phyloP scores from a whole-genome alignment of 1,140 invertebrate genomes.

The Asbolus verrucosus region DNA sequence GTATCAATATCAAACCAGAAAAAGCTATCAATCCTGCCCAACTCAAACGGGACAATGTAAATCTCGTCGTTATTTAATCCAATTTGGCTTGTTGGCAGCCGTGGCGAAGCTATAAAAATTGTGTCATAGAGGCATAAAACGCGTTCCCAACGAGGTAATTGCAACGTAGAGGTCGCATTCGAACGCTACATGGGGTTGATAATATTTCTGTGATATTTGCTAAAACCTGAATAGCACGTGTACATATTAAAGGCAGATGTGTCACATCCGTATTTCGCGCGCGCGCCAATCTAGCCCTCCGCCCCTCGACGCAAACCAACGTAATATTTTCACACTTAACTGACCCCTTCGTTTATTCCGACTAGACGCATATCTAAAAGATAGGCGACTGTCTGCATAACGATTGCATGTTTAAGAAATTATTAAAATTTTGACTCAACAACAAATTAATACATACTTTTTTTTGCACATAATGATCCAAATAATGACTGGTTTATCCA shows the following conservation, averaged over 20 bases:
- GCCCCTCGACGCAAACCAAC: conserved; percentile 23
- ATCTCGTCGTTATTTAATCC: conserved; percentile 16
- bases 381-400: too few relatives aligned
- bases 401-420: too few relatives aligned
- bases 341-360: conserved; percentile 40
- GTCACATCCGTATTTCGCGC: conserved; percentile 49
- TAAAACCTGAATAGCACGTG: conserved; percentile 46
- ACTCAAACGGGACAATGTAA: conserved; percentile 22
- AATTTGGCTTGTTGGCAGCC: conserved; percentile 5
- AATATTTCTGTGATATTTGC: conserved; percentile 42
- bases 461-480: conserved; percentile 7
- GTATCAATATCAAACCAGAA: conserved; percentile 8
- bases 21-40: conserved; percentile 6
- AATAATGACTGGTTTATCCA: conserved; percentile 27
- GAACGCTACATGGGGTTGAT: conserved; percentile 38
- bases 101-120: conserved; percentile 9
- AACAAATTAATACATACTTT: conserved; percentile 12
- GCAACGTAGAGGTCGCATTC: conserved; percentile 26
- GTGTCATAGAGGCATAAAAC: neutral
- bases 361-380: too few relatives aligned
- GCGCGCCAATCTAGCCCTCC: conserved; percentile 48
- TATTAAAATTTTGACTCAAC: too few relatives aligned
- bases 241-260: conserved; percentile 48
- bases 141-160: conserved; percentile 16
- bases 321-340: conserved; percentile 33